These are phyloP conservation scores for Aphodius sticticus DNA, from an alignment of 2,888 invertebrate genomes.

Conservation along the genomic window DNA sequence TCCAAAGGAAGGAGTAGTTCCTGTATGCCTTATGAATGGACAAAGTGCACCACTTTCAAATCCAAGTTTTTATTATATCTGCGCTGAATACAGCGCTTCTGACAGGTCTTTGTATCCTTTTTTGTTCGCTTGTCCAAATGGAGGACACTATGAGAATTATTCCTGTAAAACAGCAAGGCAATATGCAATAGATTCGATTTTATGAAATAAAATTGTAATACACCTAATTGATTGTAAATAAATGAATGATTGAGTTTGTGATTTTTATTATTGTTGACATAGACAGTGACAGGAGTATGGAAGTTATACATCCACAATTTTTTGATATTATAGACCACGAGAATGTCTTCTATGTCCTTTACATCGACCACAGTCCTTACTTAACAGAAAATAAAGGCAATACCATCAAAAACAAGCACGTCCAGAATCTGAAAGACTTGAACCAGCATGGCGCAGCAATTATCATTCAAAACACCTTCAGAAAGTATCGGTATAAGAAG, in stretches of 20 bases:
- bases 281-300: slow-evolving; percentile 19
- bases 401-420: neutral
- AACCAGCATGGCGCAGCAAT: slow-evolving; percentile 31
- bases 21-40: slow-evolving; percentile 30
- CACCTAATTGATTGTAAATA: too few relatives aligned
- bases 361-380: slow-evolving; percentile 43
- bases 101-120: slow-evolving; percentile 29
- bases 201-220: too few relatives aligned
- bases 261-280: neutral
- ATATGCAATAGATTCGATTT: too few relatives aligned
- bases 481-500: slow-evolving; percentile 35
- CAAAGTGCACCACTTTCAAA: slow-evolving; percentile 28
- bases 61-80: slow-evolving; percentile 38
- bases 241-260: too few relatives aligned
- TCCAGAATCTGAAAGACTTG: neutral
- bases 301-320: slow-evolving; percentile 6
- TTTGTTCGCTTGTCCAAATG: slow-evolving; percentile 32
- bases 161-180: too few relatives aligned
- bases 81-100: slow-evolving; percentile 8
- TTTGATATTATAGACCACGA: slow-evolving; percentile 24
- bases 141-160: neutral
- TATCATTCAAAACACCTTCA: slow-evolving; percentile 44
- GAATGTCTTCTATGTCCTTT: slow-evolving; percentile 42
- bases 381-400: slow-evolving; percentile 27
- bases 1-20: slow-evolving; percentile 22